A percentile compares a stretch with the other conserved stretches of the same genome.
Evolutionary conservation across 2,888 invertebrate species (phyloP).

Genomic region (Petrolisthes manimaculis): DNA sequence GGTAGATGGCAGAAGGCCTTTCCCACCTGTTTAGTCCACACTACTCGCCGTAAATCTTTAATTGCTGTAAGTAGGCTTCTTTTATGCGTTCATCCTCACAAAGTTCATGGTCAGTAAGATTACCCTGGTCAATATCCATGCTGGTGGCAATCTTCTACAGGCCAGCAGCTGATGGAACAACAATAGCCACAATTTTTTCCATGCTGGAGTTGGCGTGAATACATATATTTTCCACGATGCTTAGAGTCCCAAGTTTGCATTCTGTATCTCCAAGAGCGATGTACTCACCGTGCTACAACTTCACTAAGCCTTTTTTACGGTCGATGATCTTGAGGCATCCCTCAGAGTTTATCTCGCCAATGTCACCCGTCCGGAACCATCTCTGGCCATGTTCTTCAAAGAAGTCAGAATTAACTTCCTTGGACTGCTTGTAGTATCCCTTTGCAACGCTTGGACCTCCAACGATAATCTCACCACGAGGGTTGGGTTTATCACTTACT

Average conservation of each 20-base stretch:
- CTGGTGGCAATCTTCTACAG: no score
- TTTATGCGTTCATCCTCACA: no score
- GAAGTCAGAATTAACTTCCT: constrained; percentile 92
- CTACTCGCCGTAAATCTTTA: no score
- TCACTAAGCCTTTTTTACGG: constrained; percentile 75
- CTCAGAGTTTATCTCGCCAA: constrained; percentile 92
- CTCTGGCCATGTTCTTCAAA: constrained; percentile 82
- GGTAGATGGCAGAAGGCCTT: no score
- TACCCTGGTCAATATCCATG: no score
- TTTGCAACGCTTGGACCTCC: constrained; percentile 77
- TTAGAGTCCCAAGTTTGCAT: constrained; percentile 77
- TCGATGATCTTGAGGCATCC: constrained; percentile 96
- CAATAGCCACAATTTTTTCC: no score
- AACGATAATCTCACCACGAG: constrained; percentile 86
- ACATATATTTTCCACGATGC: constrained; percentile 96
- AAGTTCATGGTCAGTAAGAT: no score
- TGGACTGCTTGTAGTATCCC: constrained; percentile 94
- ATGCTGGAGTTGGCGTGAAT: no score
- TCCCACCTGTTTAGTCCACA: no score
- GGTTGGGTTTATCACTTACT: constrained; percentile 86
- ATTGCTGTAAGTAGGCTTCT: no score
- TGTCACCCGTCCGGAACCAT: constrained; percentile 97
- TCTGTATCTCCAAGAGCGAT: constrained; percentile 74
- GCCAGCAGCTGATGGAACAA: no score
- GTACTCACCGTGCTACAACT: constrained; percentile 74